Conservation (phyloP, 2,113 vertebrate genomes). For the Ia io region DNA sequence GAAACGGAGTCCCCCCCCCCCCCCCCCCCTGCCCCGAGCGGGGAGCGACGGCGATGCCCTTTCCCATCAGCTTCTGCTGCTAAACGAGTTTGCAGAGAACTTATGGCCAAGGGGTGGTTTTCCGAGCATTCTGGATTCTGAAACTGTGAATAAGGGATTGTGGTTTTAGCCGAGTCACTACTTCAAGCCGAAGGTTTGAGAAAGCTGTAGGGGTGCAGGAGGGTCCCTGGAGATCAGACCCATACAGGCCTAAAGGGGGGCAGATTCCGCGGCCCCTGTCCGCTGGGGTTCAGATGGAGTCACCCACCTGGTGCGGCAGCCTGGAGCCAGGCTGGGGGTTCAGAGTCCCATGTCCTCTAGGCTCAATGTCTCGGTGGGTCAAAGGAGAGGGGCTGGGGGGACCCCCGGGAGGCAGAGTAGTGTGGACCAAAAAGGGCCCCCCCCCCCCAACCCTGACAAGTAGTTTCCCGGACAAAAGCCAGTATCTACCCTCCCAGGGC, state of each 20-base stretch:
- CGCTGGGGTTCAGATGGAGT: neutral
- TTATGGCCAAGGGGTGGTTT: neutral
- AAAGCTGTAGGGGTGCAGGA: neutral
- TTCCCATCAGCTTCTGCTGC: neutral
- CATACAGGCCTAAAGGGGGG: neutral
- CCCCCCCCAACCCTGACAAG: neutral
- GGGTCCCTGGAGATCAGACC: neutral
- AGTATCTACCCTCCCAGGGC: neutral
- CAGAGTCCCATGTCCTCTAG: neutral
- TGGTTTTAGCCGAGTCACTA: neutral
- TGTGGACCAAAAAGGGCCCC: neutral
- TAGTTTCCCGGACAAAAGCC: neutral
- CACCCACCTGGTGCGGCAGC: neutral
- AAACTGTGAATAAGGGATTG: neutral
- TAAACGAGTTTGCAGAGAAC: neutral
- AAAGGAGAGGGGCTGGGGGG: neutral
- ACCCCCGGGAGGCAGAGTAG: neutral
- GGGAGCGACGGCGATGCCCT: neutral
- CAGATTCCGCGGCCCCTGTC: neutral
- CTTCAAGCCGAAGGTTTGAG: neutral
- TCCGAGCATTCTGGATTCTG: neutral
- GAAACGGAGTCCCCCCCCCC: neutral
- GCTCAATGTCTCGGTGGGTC: neutral
- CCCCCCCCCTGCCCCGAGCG: accelerated
- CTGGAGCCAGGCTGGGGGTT: neutral